Base-by-base conservation (phyloP, 2,888 invertebrate species). In the Plebejus melissa region DNA sequence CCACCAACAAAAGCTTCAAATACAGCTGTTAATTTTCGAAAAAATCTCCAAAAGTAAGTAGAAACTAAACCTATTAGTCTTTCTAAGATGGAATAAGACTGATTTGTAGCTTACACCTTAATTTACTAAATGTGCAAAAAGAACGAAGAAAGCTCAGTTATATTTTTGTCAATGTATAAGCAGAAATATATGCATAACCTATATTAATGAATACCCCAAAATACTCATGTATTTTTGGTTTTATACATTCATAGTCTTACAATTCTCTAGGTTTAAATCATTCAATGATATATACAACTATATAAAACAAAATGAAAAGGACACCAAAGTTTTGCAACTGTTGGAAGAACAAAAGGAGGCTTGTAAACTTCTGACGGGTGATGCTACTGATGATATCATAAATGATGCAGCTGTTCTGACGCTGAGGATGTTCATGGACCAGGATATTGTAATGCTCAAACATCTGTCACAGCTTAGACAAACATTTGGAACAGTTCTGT, bases 401-500 rank as follows among this genome's bases (percentile, higher is more conserved):
- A 95, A 96, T 81, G 96, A 96, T 85, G 94, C 96, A 0, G 86
- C 95, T 0, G 88, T 96, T 0, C 94, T 94, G 81, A 87, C 95
- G 0, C 87, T 97, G 2, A 90, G 94, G 80, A 87, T 96, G 83
- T 95, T 96, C 81, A 86, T 96, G 1, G 94, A 95, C 74, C 94
- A 95, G 76, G 94, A 94, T 74, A 88, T 94, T 75, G 90, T 96
- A 9, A 94, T 94, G 83, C 88, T 94, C 60, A 94, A 94, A 79
- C 95, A 95, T 82, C 84, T 94, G 2, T 88, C 93, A 2, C 88
- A 94, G 75, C 84, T 97, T 16, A 92, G 94, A 76, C 92, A 94
- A 76, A 93, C 94, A 80, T 96, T 96, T 85, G 96, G 96, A 0
- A 88, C 90, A 69, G 92, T 95, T 41, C 91, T 94, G 1, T 88